phyloP scores from a whole-genome alignment of 92 coral and sea anemone genomes.

The Chrysogorgia sp. region DNA sequence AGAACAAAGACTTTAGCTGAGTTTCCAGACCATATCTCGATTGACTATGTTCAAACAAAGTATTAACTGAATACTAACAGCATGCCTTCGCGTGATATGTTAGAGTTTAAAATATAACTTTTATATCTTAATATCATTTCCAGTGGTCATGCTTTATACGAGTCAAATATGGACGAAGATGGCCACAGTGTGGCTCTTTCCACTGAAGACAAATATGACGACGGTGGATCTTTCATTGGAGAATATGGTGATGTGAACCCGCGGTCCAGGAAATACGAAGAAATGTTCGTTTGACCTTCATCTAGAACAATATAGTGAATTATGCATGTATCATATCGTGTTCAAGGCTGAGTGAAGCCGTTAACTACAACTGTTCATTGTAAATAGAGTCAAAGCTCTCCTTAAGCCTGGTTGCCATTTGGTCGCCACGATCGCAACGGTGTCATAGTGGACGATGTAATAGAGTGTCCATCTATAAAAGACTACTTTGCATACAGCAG shows the following conservation, averaged over 20 bases:
- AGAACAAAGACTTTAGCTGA: too few species aligned
- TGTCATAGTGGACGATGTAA: too few species aligned
- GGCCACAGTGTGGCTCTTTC: slow-evolving; percentile 7
- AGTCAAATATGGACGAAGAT: slow-evolving; percentile 5
- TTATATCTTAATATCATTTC: background rate
- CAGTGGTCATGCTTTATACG: slow-evolving; percentile 11
- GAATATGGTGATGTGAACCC: slow-evolving; percentile 14
- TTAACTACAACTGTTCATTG: background rate
- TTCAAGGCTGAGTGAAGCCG: background rate
- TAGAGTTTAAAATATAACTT: too few species aligned
- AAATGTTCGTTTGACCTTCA: slow-evolving; percentile 34
- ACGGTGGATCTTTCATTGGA: slow-evolving; percentile 39
- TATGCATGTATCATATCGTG: background rate
- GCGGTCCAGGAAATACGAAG: slow-evolving; percentile 16
- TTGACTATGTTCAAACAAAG: too few species aligned
- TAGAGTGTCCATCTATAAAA: too few species aligned
- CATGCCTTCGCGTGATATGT: too few species aligned
- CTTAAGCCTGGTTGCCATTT: too few species aligned
- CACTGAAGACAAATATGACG: slow-evolving; percentile 37
- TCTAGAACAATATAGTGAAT: background rate
- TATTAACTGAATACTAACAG: too few species aligned
- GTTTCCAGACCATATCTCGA: too few species aligned
- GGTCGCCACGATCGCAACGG: too few species aligned
- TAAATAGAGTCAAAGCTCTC: too few species aligned
- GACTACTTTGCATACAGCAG: too few species aligned